Evolutionary conservation across 2,797 vertebrate species (phyloP).

Genomic region (Bovichtus diacanthus): DNA sequence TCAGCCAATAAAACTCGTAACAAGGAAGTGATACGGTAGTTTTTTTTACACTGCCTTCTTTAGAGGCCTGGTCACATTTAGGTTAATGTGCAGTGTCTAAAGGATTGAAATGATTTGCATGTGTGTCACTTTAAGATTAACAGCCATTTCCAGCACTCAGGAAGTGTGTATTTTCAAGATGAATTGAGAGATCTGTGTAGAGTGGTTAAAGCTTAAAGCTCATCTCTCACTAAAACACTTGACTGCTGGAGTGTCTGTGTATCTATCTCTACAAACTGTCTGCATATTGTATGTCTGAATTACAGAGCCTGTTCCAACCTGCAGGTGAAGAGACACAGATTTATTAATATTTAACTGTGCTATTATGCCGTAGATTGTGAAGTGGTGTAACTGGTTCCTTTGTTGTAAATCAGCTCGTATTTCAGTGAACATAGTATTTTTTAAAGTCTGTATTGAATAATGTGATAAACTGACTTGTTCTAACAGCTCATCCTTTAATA

Average conservation of each 20-base stretch:
- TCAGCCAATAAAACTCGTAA: slow-evolving; percentile 21
- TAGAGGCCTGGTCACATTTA: slow-evolving; percentile 1
- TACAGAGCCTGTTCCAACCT: slow-evolving; percentile 9
- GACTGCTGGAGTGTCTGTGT: slow-evolving; percentile 15
- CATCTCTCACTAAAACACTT: slow-evolving; percentile 36
- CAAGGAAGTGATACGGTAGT: slow-evolving; percentile 9
- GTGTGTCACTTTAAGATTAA: slow-evolving; percentile 31
- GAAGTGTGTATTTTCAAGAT: slow-evolving; percentile 45
- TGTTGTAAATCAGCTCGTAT: slow-evolving; percentile 12
- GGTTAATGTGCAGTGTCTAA: background rate
- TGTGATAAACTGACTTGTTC: background rate
- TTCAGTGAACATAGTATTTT: slow-evolving; percentile 3
- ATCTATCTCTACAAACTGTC: slow-evolving; percentile 5
- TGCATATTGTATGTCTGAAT: slow-evolving; percentile 31
- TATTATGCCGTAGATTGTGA: background rate
- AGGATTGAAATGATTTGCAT: slow-evolving; percentile 19
- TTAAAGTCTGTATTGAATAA: slow-evolving; percentile 31
- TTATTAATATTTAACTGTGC: slow-evolving; percentile 41
- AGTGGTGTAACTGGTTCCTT: background rate
- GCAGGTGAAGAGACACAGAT: slow-evolving; percentile 2
- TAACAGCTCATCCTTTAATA: slow-evolving; percentile 8
- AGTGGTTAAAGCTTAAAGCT: slow-evolving; percentile 16
- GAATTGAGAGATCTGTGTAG: slow-evolving; percentile 20
- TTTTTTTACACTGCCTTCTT: background rate
- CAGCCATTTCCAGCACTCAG: slow-evolving; percentile 10